phyloP scores from a whole-genome alignment of 2,797 vertebrate species.

The Linurgus olivaceus region DNA sequence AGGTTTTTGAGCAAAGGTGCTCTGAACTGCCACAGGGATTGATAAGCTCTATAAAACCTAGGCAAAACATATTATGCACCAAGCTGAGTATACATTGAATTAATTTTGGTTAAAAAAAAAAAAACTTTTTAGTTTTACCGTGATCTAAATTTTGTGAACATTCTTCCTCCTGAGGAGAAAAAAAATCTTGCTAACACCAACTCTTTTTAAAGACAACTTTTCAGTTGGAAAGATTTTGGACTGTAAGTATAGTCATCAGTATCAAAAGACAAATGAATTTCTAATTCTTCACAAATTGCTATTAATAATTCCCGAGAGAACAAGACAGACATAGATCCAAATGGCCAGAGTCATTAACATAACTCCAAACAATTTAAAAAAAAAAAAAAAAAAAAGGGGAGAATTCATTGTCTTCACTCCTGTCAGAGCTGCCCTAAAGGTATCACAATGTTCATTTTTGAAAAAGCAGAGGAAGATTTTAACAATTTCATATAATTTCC shows the following conservation, averaged over 20 bases:
- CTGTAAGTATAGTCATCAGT: neutral
- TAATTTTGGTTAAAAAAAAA: neutral
- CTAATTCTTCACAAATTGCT: slow-evolving; percentile 56
- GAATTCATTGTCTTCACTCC: neutral
- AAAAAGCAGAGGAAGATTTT: slow-evolving; percentile 47
- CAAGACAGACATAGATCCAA: neutral
- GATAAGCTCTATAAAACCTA: slow-evolving; percentile 10
- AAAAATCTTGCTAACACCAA: slow-evolving; percentile 6
- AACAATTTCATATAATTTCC: slow-evolving; percentile 70
- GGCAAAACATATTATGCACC: neutral
- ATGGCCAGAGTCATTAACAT: slow-evolving; percentile 13
- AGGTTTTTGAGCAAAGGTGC: neutral
- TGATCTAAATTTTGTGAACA: neutral
- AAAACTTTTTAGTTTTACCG: neutral
- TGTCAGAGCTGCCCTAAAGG: neutral
- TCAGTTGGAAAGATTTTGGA: slow-evolving; percentile 24
- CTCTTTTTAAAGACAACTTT: slow-evolving; percentile 48
- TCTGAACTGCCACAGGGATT: neutral
- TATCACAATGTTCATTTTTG: slow-evolving; percentile 10
- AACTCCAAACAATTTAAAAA: neutral
- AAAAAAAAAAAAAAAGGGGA: neutral
- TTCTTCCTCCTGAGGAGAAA: neutral
- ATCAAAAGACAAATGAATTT: slow-evolving; percentile 31
- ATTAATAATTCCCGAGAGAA: slow-evolving; percentile 30
- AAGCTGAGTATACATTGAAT: neutral